Evolutionary conservation across 2,113 vertebrate species (phyloP), one percentile per base, ranked within the genome.

Genomic region (Rutilus rutilus): DNA sequence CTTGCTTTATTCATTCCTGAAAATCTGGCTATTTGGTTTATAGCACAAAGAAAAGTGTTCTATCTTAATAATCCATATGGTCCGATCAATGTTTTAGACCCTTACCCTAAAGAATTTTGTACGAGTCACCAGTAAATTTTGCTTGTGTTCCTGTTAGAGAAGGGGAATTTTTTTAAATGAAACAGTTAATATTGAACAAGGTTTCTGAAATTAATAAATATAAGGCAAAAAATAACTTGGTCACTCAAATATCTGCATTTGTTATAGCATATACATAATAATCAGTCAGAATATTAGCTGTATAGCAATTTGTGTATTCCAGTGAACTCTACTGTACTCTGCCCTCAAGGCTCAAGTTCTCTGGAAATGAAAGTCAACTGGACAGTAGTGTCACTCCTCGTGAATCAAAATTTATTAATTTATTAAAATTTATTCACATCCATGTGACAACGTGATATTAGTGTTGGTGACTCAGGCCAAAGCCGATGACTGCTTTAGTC

Each of bases 341-440:
- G 52, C n/a, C 47, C 30, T 30, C 21, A 67, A 36, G 88, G 71
- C 17, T 74, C 25, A 6, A 7, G 57, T 77, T 82, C 39, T 78
- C 36, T 71, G 71, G 39, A 64, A 83, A 83, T 67, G 27, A 78
- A 84, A 23, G 83, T 50, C 83, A 42, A 12, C 45, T 25, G 14
- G 54, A 23, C 39, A 79, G 15, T 75, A 86, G n/a, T 27, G 21
- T 60, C 4, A 2, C 60, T 23, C 52, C 23, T 23, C 23, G 33
- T 80, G 86, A 82, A 62, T 89, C 84, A 80, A 78, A 65, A 73
- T 36, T n/a, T n/a, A n/a, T n/a, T n/a, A n/a, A n/a, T n/a, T n/a
- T n/a, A n/a, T n/a, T n/a, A n/a, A n/a, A n/a, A n/a, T 80, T 89
- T 87, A 60, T 87, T 88, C 71, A 50, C 65, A 27, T 82, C 81